phyloP scores from a whole-genome alignment of 2,113 vertebrate species.

The Rhadina sibilatrix region DNA sequence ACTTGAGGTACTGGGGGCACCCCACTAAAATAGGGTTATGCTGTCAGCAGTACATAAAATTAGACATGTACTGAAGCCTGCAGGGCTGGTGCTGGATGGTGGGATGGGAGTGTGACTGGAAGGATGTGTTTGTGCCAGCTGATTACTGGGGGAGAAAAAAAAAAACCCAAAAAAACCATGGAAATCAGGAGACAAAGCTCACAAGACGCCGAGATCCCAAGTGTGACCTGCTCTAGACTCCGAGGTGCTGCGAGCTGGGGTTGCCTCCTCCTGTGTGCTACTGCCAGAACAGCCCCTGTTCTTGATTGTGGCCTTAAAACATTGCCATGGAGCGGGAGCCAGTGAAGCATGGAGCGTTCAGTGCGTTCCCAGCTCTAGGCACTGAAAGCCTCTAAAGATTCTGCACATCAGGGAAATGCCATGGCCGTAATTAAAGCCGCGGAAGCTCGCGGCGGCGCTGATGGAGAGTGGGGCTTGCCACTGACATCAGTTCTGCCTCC shows the following conservation, averaged over 20 bases:
- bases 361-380: neutral
- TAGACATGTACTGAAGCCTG: neutral
- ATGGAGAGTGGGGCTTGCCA: neutral
- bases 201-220: neutral
- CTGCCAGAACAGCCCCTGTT: neutral
- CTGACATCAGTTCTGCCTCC: neutral
- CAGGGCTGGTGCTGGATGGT: neutral
- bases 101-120: neutral
- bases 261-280: neutral
- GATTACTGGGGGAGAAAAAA: neutral
- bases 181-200: neutral
- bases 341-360: neutral
- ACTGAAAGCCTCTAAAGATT: neutral
- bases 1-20: neutral
- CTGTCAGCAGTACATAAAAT: neutral
- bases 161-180: too few species aligned
- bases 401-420: constrained; percentile 15
- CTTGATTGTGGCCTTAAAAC: neutral
- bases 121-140: neutral
- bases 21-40: neutral
- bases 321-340: neutral
- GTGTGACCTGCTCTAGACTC: neutral
- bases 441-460: neutral
- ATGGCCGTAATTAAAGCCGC: neutral
- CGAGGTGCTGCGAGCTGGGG: neutral